Evolutionary conservation across 2,113 vertebrate genomes (phyloP).

Genomic region (Diadophis punctatus): DNA sequence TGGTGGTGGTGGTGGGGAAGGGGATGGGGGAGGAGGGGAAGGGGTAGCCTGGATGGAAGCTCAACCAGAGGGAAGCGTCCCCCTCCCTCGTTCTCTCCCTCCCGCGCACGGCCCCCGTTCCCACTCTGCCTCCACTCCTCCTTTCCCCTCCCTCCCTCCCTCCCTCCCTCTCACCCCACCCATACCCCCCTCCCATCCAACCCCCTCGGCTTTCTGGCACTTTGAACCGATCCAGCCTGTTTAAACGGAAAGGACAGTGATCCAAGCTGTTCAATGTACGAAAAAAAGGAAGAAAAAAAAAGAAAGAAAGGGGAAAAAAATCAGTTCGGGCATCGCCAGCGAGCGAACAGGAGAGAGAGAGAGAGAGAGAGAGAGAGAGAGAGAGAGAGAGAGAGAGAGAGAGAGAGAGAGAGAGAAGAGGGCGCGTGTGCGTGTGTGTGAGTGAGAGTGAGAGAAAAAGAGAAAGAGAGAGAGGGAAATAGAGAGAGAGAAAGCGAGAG

Average conservation of each 20-base stretch:
- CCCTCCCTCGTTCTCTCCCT: neutral
- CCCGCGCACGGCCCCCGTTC: constrained; percentile 26
- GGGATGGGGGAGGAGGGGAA: constrained; percentile 45
- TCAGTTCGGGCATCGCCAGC: neutral
- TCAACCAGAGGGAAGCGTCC: constrained; percentile 19
- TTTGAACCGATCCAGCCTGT: constrained; percentile 88
- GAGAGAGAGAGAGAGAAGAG: too few species aligned
- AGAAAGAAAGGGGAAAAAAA: constrained; percentile 10
- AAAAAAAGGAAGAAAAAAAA: constrained; percentile 60
- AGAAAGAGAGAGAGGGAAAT: neutral
- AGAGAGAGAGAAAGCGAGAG: constrained; percentile 31
- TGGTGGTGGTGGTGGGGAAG: constrained; percentile 14
- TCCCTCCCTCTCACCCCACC: constrained; percentile 31
- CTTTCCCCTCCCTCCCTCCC: constrained; percentile 35
- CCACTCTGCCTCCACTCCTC: constrained; percentile 41
- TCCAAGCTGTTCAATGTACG: constrained; percentile 91
- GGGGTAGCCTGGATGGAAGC: constrained; percentile 38
- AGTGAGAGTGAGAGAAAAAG: constrained; percentile 51
- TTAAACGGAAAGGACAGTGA: constrained; percentile 98
- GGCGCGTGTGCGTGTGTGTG: neutral
- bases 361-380: constrained; percentile 38
- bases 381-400: too few species aligned
- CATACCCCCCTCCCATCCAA: constrained; percentile 60
- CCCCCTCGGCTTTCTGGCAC: constrained; percentile 75
- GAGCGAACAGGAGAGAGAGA: constrained; percentile 53